These are phyloP conservation scores for Trinectes maculatus DNA, from an alignment of 2,113 vertebrate species.

Conservation along the genomic window DNA sequence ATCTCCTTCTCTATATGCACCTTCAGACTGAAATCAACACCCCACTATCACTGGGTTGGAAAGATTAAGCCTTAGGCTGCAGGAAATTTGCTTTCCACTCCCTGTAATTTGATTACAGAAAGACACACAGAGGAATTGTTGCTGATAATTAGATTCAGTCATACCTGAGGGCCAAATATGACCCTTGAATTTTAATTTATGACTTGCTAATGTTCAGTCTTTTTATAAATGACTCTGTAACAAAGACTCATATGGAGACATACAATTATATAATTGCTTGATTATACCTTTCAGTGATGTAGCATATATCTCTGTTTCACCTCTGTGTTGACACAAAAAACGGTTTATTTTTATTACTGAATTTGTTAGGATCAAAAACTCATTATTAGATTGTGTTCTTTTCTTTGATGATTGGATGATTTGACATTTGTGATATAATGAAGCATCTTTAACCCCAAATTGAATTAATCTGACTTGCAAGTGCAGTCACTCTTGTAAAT, in stretches of 20 bases:
- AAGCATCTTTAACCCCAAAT: not conserved
- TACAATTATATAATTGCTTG: too few relatives aligned
- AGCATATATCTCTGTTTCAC: too few relatives aligned
- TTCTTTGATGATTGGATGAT: not conserved
- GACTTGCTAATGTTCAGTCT: not conserved
- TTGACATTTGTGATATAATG: not conserved
- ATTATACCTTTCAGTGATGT: too few relatives aligned
- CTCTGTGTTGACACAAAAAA: too few relatives aligned
- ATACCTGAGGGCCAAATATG: not conserved
- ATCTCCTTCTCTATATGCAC: not conserved
- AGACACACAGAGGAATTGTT: not conserved
- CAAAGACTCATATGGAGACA: not conserved
- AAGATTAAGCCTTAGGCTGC: not conserved
- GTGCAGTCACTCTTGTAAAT: not conserved
- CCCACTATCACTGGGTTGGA: not conserved
- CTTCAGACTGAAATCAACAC: constrained; percentile 4
- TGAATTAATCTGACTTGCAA: not conserved
- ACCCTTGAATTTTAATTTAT: not conserved
- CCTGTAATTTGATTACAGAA: constrained; percentile 3
- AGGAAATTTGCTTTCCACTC: not conserved
- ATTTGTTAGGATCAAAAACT: too few relatives aligned
- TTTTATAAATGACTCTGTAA: not conserved
- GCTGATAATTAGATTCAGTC: not conserved
- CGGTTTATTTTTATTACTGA: too few relatives aligned
- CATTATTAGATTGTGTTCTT: too few relatives aligned